phyloP scores from a whole-genome alignment of 2,888 invertebrate genomes.

The Spisula solida region DNA sequence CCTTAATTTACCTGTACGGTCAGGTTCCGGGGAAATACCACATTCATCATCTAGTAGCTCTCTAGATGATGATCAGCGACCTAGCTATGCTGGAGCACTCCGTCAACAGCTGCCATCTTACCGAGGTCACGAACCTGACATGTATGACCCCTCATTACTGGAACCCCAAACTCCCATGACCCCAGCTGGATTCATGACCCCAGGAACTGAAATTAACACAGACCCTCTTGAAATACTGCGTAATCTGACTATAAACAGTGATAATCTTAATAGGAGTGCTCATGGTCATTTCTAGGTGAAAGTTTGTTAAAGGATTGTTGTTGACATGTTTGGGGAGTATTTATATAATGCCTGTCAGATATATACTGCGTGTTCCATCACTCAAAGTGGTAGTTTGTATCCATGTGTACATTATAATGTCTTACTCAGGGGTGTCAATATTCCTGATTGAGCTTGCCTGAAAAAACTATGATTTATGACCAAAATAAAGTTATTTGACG shows the following conservation, averaged over 20 bases:
- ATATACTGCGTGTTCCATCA: background rate
- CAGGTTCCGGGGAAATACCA: conserved; percentile 49
- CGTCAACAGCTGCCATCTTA: conserved; percentile 69
- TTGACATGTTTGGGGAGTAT: background rate
- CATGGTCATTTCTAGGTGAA: conserved; percentile 66
- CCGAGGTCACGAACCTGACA: conserved; percentile 44
- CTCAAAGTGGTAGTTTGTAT: too few species aligned
- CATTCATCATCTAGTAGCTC: conserved; percentile 71
- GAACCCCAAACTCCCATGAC: conserved; percentile 83
- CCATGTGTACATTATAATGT: too few species aligned
- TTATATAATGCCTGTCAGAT: background rate
- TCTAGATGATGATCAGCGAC: conserved; percentile 62
- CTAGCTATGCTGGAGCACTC: conserved; percentile 76
- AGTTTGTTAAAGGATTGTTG: background rate
- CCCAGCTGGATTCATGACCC: conserved; percentile 81
- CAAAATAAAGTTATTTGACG: too few species aligned
- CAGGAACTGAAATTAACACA: conserved; percentile 79
- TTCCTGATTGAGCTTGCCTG: too few species aligned
- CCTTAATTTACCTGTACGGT: conserved; percentile 67
- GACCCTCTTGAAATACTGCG: conserved; percentile 84
- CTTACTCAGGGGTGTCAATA: too few species aligned
- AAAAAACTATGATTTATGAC: too few species aligned
- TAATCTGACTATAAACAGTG: conserved; percentile 82
- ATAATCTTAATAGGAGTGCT: conserved; percentile 67
- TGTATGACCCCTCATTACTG: conserved; percentile 68